Percentiles rank a stretch among this genome's conserved stretches.
phyloP scores from a whole-genome alignment of 2,113 vertebrate genomes.

The Formicarius rufipectus region DNA sequence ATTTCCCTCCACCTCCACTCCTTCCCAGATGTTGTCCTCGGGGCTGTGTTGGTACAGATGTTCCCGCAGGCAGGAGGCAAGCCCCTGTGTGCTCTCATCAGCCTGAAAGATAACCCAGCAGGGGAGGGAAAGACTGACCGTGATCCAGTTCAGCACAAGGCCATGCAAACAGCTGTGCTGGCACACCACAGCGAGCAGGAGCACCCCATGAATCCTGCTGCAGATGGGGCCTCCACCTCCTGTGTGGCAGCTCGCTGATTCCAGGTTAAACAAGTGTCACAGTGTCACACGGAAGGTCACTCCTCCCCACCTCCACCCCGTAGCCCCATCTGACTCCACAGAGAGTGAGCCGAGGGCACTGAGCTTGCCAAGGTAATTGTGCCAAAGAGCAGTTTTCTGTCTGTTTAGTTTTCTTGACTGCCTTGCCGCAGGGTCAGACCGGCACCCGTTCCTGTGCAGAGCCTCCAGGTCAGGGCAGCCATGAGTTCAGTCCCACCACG shows the following conservation, averaged over 20 bases:
- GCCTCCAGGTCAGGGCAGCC: background rate
- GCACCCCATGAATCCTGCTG: rapidly evolving
- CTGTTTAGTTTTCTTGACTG: background rate
- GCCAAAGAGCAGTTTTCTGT: background rate
- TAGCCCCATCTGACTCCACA: background rate
- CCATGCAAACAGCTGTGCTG: background rate
- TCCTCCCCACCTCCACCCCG: background rate
- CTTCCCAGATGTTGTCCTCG: background rate
- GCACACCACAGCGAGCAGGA: background rate
- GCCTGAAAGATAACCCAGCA: slow-evolving; percentile 6
- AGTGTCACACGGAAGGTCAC: background rate
- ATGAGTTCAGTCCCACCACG: rapidly evolving
- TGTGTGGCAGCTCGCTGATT: background rate
- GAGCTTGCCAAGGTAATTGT: background rate
- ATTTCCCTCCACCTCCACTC: background rate
- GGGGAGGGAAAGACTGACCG: background rate
- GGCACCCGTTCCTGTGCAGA: rapidly evolving
- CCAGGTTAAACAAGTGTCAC: background rate
- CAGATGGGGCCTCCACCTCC: rapidly evolving
- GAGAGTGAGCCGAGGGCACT: rapidly evolving
- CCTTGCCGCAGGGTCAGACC: rapidly evolving
- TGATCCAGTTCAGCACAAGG: background rate
- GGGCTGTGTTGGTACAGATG: background rate
- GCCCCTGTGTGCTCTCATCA: background rate
- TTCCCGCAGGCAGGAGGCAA: rapidly evolving